Conservation (phyloP, 2,888 invertebrate genomes). For the Epistrophe grossulariae region DNA sequence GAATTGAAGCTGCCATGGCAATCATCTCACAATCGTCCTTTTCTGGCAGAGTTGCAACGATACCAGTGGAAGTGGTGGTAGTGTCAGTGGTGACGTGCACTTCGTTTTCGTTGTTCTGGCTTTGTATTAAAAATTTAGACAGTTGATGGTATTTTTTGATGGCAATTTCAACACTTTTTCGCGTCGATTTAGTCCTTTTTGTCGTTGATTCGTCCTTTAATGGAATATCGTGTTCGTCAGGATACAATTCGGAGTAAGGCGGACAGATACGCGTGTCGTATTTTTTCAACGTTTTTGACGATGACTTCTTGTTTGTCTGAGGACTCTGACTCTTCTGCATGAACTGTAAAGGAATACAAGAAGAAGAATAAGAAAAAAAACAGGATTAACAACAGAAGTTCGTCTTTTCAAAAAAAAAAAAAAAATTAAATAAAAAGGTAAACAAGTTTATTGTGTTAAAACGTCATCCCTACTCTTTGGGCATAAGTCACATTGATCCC, state of each 20-base stretch:
- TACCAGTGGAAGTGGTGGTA: neutral
- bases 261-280: slow-evolving; percentile 78
- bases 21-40: slow-evolving; percentile 72
- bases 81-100: neutral
- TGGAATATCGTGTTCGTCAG: slow-evolving; percentile 76
- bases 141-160: slow-evolving; percentile 80
- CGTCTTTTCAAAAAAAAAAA: slow-evolving; percentile 1
- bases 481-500: slow-evolving; percentile 42
- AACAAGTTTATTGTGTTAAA: slow-evolving; percentile 35
- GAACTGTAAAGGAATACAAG: slow-evolving; percentile 55
- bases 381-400: slow-evolving; percentile 36
- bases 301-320: slow-evolving; percentile 59
- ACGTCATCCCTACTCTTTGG: slow-evolving; percentile 4
- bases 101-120: slow-evolving; percentile 37
- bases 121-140: slow-evolving; percentile 78
- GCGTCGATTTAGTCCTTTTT: slow-evolving; percentile 65
- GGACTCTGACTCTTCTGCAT: slow-evolving; percentile 65
- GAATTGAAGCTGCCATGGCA: slow-evolving; percentile 50
- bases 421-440: slow-evolving; percentile 28
- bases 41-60: neutral
- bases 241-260: slow-evolving; percentile 79
- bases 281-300: slow-evolving; percentile 35
- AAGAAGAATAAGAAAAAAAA: slow-evolving; percentile 30
- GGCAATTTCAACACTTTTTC: slow-evolving; percentile 78
- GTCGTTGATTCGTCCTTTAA: slow-evolving; percentile 59